Evolutionary conservation across 2,888 invertebrate species (phyloP), one percentile per base, ranked within the genome.

Genomic region (Noctuana brunneofusca): DNA sequence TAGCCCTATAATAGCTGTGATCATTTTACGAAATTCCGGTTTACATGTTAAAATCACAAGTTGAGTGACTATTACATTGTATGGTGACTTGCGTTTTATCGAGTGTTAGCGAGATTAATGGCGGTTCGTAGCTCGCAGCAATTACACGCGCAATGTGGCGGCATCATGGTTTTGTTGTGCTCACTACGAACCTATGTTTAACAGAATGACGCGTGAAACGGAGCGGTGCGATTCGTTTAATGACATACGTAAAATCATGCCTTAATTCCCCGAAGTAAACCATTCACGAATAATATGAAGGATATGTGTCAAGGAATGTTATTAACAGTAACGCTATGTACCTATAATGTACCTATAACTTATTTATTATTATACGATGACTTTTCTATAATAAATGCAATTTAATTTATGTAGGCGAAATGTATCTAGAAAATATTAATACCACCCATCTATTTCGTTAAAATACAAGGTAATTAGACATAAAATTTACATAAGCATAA

Each of bases 51-150:
- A 70, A 70, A 71, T 72, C 69, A 65, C 70, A 70, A 69, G 67
- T 69, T 65, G 70, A 70, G 71, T 69, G 79, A 78, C 78, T 79
- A 79, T 84, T 79, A 84, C 83, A 82, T 80, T 81, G 83, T 80
- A 79, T 73, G 81, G 83, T 91, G 90, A 91, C 86, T 89, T 87
- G 89, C 90, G 81, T 84, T 89, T 86, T 87, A 88, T 90, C 86
- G 88, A 85, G 86, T 86, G 87, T 81, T 84, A 78, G 82, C 73
- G 89, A 89, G 90, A 91, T 90, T 91, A 88, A 91, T 90, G 86
- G 86, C 81, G 76, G 78, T 74, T 79, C 79, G 83, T 80, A 83
- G 81, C 79, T 77, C 79, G 79, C 81, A 80, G 84, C 89, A 86
- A 90, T 90, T 89, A 90, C 87, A 88, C 86, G 88, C 86, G 87